Evolutionary conservation across 2,797 vertebrate species (phyloP).

Genomic region (Chelonia mydas): DNA sequence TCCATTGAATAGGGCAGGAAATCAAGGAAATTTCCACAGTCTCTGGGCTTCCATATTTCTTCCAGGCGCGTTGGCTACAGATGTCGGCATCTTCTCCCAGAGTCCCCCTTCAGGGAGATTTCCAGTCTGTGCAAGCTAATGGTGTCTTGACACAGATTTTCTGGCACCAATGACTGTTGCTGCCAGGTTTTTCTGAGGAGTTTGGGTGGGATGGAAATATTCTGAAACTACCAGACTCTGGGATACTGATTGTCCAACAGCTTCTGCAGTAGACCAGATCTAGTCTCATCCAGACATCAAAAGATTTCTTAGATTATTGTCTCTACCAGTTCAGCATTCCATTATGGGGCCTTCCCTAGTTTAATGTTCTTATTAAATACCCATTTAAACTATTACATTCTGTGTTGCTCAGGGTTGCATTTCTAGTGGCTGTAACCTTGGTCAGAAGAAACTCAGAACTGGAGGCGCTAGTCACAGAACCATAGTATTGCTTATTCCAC

Average conservation of each 20-base stretch:
- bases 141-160: not conserved
- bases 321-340: not conserved
- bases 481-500: rapidly evolving
- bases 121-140: not conserved
- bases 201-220: not conserved
- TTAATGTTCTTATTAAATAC: not conserved
- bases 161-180: not conserved
- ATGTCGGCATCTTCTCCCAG: not conserved
- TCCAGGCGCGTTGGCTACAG: not conserved
- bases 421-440: not conserved
- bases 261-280: not conserved
- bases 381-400: not conserved
- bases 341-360: not conserved
- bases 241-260: not conserved
- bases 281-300: not conserved
- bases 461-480: not conserved
- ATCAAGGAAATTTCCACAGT: not conserved
- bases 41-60: not conserved
- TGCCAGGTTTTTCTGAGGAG: not conserved
- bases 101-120: not conserved
- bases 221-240: not conserved
- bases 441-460: constrained; percentile 26
- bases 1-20: not conserved
- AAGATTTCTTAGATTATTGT: not conserved
- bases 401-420: not conserved